A percentile compares a stretch with the other conserved stretches of the same genome.
phyloP scores from a whole-genome alignment of 2,113 vertebrate species.

The Origma solitaria region DNA sequence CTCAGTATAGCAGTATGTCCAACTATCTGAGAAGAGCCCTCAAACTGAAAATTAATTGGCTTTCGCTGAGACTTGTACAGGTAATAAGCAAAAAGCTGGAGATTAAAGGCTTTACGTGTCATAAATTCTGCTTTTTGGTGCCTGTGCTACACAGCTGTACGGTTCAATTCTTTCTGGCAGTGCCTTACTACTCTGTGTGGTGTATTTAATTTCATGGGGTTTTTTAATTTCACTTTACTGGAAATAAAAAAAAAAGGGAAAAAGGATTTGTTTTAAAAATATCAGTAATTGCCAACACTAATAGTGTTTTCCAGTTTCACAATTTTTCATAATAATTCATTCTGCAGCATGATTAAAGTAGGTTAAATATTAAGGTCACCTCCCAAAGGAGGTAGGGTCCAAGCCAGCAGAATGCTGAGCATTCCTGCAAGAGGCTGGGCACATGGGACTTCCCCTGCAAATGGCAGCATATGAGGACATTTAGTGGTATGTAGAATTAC shows the following conservation, averaged over 20 bases:
- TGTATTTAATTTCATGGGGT: conserved; percentile 5
- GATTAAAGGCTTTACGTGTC: conserved; percentile 16
- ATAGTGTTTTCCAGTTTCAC: background rate
- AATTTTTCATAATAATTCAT: conserved; percentile 8
- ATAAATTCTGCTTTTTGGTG: background rate
- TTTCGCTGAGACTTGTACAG: conserved; percentile 27
- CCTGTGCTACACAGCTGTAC: background rate
- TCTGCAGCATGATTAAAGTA: background rate
- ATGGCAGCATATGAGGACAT: background rate
- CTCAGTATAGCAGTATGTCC: conserved; percentile 29
- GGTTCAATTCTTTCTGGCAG: background rate
- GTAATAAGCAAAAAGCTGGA: conserved; percentile 1
- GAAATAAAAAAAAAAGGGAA: conserved; percentile 15
- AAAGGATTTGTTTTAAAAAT: conserved; percentile 15
- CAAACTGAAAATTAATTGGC: conserved; percentile 49
- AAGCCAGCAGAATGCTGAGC: background rate
- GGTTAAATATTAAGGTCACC: conserved; percentile 25
- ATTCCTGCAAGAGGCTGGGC: conserved; percentile 13
- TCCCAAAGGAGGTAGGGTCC: background rate
- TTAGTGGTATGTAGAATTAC: background rate
- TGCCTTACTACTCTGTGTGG: background rate
- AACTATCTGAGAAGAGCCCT: background rate
- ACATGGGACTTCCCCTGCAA: background rate
- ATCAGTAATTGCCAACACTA: background rate
- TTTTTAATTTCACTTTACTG: conserved; percentile 46